Conservation (phyloP, 2,113 vertebrate species). For the Pseudorectes ferrugineus region DNA sequence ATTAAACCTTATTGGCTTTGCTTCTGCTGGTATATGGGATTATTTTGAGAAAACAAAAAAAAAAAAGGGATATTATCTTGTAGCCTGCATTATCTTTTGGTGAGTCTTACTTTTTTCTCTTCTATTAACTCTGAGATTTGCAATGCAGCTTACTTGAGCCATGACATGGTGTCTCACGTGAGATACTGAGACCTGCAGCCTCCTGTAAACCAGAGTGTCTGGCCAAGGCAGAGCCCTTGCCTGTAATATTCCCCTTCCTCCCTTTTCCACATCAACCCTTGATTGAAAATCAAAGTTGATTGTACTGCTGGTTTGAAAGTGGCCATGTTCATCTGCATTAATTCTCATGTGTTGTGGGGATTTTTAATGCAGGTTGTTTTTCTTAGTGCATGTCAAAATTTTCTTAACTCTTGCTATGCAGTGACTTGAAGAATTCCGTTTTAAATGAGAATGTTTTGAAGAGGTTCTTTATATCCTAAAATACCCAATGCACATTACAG, state of each 20-base stretch:
- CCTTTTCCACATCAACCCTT: slow-evolving; percentile 28
- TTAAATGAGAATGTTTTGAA: neutral
- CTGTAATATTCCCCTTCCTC: neutral
- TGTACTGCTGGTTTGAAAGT: slow-evolving; percentile 15
- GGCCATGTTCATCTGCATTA: slow-evolving; percentile 15
- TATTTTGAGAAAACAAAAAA: neutral
- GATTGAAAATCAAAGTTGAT: slow-evolving; percentile 58
- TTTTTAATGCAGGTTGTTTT: neutral
- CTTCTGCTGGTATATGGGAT: neutral
- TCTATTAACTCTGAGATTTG: slow-evolving; percentile 3
- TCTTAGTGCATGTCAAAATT: slow-evolving; percentile 4
- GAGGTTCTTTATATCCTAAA: neutral
- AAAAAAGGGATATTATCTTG: neutral
- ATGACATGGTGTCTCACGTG: neutral
- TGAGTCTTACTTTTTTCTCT: slow-evolving; percentile 19
- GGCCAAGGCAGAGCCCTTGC: neutral
- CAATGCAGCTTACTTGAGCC: neutral
- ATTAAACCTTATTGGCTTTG: slow-evolving; percentile 13
- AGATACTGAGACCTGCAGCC: neutral
- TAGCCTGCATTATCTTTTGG: neutral
- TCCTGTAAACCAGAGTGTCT: neutral
- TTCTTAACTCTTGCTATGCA: slow-evolving; percentile 3
- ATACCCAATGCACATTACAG: neutral
- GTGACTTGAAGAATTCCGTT: neutral
- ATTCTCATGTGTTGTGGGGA: neutral